These are phyloP conservation scores for Periparus ater DNA, from an alignment of 2,797 vertebrate species.

Conservation along the genomic window DNA sequence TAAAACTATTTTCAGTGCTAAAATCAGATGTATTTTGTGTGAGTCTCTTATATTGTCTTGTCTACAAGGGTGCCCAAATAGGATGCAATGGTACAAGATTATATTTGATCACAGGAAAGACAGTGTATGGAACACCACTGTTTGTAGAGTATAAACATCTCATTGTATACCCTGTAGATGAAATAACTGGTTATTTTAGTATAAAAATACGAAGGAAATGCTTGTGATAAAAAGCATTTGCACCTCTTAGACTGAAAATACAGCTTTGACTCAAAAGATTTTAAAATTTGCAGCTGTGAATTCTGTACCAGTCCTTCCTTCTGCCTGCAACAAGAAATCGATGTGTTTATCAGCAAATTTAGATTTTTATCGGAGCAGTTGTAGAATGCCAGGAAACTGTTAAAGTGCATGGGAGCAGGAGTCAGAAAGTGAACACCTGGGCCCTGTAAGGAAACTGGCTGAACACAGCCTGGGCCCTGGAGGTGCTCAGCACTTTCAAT, in stretches of 20 bases:
- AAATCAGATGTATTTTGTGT: neutral
- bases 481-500: neutral
- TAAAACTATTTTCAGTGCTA: neutral
- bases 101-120: neutral
- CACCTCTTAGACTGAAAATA: too few species aligned
- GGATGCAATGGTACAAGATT: neutral
- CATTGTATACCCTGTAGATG: neutral
- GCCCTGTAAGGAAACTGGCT: neutral
- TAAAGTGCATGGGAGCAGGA: neutral
- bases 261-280: neutral
- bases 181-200: neutral
- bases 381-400: neutral
- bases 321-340: neutral
- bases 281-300: neutral
- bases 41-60: neutral
- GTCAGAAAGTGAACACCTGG: neutral
- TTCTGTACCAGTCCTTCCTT: neutral
- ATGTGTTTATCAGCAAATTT: neutral
- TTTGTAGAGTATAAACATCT: neutral
- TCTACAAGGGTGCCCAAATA: neutral
- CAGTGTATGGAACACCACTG: neutral
- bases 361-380: neutral
- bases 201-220: neutral
- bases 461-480: neutral
- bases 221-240: neutral